Evolutionary conservation across 1,140 invertebrate species (phyloP), one percentile per base, ranked within the genome.

Genomic region (Diplogasteroides magnus): DNA sequence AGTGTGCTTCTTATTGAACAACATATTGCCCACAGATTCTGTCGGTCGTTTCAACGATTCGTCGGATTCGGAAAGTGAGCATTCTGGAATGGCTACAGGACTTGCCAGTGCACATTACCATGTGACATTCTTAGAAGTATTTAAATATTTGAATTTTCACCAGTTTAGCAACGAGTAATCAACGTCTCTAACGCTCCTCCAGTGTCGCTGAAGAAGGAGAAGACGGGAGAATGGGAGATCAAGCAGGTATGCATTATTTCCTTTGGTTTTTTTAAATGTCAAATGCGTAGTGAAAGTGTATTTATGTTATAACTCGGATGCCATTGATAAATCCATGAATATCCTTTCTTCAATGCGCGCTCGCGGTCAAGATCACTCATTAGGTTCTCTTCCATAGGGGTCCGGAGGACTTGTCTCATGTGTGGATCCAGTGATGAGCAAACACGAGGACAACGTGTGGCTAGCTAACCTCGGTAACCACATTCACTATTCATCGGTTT

Each of bases 401-500:
- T 80, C 77, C n/a, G 80, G 80, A 19, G 80, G 80, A 26, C 68
- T 82, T 2, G 80, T 82, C 15, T 77, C 76, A 14, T 82, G 80
- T 72, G 81, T 83, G 0, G 80, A 82, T 64, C 80, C 80, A 13
- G 78, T 82, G 0, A 82, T 82, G 80, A 76, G 76, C 1, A 76
- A 76, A 27, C 74, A 82, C 68, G 72, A 76, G 13, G 81, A 82
- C 31, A 82, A 82, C 65, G 72, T 82, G 74, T 82, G 80, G 80
- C 63, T 82, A 27, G 81, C 81, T 28, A 83, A 83, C 71, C 61
- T 82, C 14, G 80, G 80, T 59, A 80, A 82, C 76, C 82, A 83
- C 64, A 70, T 82, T 56, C 69, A 79, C 19, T 32, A 25, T 19
- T 59, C 2, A 28, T 31, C 28, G 2, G 28, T 26, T 58, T 66